phyloP scores from a whole-genome alignment of 2,888 invertebrate species.

The Phorcus lineatus region DNA sequence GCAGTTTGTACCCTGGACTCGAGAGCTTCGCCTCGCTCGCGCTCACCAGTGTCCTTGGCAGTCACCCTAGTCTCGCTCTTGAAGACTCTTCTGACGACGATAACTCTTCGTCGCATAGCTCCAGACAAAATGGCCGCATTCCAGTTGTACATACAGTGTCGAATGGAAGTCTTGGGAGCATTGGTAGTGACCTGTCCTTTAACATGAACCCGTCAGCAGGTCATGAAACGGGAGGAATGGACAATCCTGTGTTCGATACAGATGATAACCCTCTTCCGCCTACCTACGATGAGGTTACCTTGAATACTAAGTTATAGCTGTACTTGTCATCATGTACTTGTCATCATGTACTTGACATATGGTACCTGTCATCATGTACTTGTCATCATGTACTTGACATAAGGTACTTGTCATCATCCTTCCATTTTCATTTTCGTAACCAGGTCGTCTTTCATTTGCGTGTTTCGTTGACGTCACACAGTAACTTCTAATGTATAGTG shows the following conservation, averaged over 20 bases:
- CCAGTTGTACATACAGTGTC: slow-evolving; percentile 17
- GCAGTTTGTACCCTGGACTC: slow-evolving; percentile 61
- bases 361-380: too few relatives aligned
- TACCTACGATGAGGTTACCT: slow-evolving; percentile 30
- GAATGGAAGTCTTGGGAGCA: slow-evolving; percentile 21
- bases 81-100: slow-evolving; percentile 52
- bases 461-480: too few relatives aligned
- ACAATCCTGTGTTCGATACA: slow-evolving; percentile 33
- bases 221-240: slow-evolving; percentile 20
- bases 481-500: too few relatives aligned
- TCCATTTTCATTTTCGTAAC: too few relatives aligned
- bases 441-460: too few relatives aligned
- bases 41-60: slow-evolving; percentile 58
- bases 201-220: slow-evolving; percentile 5
- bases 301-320: background rate
- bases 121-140: background rate
- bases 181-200: slow-evolving; percentile 12
- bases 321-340: too few relatives aligned
- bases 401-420: too few relatives aligned
- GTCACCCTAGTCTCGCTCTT: slow-evolving; percentile 49
- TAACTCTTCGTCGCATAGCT: slow-evolving; percentile 24
- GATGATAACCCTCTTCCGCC: slow-evolving; percentile 28
- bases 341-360: too few relatives aligned
- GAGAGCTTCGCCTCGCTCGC: slow-evolving; percentile 63
- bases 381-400: too few relatives aligned